Evolutionary conservation across 2,113 vertebrate genomes (phyloP).

Genomic region (Cynocephalus volans): DNA sequence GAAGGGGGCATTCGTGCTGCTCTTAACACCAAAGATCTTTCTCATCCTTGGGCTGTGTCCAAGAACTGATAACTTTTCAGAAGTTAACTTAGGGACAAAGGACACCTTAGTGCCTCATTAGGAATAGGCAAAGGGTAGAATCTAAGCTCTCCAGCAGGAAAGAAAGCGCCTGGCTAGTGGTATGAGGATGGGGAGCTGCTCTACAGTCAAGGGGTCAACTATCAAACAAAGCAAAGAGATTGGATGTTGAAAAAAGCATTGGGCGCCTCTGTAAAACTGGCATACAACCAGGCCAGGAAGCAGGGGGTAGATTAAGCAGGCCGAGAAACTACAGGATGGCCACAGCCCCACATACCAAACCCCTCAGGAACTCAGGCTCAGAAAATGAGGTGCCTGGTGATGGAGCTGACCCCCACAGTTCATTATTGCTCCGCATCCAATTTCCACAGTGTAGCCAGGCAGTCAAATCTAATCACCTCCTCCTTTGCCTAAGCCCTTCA

Average conservation of each 20-base stretch:
- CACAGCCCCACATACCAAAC: background rate
- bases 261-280: background rate
- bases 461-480: background rate
- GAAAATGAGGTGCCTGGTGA: background rate
- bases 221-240: background rate
- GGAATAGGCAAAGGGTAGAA: constrained; percentile 3
- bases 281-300: background rate
- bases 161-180: background rate
- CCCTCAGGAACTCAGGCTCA: background rate
- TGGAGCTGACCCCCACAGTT: background rate
- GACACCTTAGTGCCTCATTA: background rate
- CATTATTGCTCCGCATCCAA: background rate
- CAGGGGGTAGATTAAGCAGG: background rate
- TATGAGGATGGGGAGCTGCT: background rate
- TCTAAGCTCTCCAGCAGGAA: background rate
- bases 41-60: background rate
- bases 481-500: background rate
- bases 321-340: background rate
- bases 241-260: background rate
- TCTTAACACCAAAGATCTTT: background rate
- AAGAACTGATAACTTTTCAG: background rate
- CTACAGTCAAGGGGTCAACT: background rate
- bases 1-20: background rate
- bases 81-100: constrained; percentile 10
- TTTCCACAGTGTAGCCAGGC: background rate